Percentiles rank a stretch among this genome's conserved stretches.
phyloP scores from a whole-genome alignment of 1,140 invertebrate genomes.

The Rhynchophorus ferrugineus region DNA sequence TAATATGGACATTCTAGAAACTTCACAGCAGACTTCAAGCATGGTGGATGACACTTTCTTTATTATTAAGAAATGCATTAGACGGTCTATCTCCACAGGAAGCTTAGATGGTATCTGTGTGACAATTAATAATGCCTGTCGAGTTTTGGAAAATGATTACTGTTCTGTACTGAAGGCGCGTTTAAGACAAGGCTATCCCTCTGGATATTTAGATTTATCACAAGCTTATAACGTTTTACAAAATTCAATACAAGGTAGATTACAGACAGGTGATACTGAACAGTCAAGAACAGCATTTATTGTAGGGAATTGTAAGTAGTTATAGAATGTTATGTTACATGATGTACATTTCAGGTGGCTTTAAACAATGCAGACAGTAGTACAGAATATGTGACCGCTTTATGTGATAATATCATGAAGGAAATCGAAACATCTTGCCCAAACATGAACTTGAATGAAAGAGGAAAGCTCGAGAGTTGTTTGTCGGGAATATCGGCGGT shows the following conservation, averaged over 20 bases:
- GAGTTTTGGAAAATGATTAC: slow-evolving; percentile 82
- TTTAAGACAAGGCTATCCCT: slow-evolving; percentile 77
- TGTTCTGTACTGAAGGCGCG: slow-evolving; percentile 66
- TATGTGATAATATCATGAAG: slow-evolving; percentile 64
- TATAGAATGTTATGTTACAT: slow-evolving; percentile 4
- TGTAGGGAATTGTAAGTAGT: slow-evolving; percentile 26
- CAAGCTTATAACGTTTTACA: slow-evolving; percentile 75
- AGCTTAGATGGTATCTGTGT: slow-evolving; percentile 95
- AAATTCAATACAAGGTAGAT: slow-evolving; percentile 70
- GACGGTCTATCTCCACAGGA: slow-evolving; percentile 78
- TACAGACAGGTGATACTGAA: slow-evolving; percentile 76
- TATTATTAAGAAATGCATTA: slow-evolving; percentile 92
- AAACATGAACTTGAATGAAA: slow-evolving; percentile 54
- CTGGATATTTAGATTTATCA: slow-evolving; percentile 74
- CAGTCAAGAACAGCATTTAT: slow-evolving; percentile 48
- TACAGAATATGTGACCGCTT: slow-evolving; percentile 79
- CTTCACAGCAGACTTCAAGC: slow-evolving; percentile 69
- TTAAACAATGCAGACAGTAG: slow-evolving; percentile 90
- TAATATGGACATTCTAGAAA: slow-evolving; percentile 69
- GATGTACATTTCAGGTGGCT: slow-evolving; percentile 54
- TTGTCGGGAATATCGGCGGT: slow-evolving; percentile 68
- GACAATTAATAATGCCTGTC: slow-evolving; percentile 89
- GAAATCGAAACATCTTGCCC: slow-evolving; percentile 59
- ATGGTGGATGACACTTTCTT: slow-evolving; percentile 98
- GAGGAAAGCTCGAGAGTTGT: slow-evolving; percentile 68